These are phyloP conservation scores for Papilio polytes DNA, from an alignment of 1,140 invertebrate genomes.

Conservation along the genomic window DNA sequence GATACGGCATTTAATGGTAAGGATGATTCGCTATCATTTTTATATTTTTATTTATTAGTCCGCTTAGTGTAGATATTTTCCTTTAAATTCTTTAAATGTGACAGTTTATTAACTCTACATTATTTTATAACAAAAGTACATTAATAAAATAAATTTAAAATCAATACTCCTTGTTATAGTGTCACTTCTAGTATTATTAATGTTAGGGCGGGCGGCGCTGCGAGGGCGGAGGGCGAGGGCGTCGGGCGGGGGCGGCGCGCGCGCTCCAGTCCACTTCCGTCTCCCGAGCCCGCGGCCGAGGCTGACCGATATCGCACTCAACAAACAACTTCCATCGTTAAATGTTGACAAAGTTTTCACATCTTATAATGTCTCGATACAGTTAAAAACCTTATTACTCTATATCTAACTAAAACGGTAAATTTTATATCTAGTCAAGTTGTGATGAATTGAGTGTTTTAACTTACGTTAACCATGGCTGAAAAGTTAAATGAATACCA, in stretches of 20 bases:
- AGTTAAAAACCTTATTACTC: background rate
- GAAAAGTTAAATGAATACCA: conserved; percentile 93
- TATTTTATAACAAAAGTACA: background rate
- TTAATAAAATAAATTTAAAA: background rate
- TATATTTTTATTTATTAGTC: too few relatives aligned
- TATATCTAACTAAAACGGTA: background rate
- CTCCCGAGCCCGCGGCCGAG: conserved; percentile 48
- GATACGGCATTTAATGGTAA: too few relatives aligned
- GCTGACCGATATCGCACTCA: conserved; percentile 20
- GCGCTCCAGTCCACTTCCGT: conserved; percentile 70
- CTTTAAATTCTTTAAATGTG: too few relatives aligned
- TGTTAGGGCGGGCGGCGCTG: conserved; percentile 59
- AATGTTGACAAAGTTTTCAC: conserved; percentile 32
- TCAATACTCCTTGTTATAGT: background rate
- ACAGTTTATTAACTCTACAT: background rate
- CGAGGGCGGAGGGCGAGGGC: conserved; percentile 48
- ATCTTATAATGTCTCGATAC: conserved; percentile 17
- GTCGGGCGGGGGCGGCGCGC: conserved; percentile 64
- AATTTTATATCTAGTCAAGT: background rate
- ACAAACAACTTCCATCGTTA: conserved; percentile 32
- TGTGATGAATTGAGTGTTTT: background rate
- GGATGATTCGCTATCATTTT: too few relatives aligned
- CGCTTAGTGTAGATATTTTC: too few relatives aligned
- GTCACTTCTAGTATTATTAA: conserved; percentile 57
- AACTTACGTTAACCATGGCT: conserved; percentile 72